phyloP scores from a whole-genome alignment of 2,113 vertebrate genomes.

The Girardinichthys multiradiatus region DNA sequence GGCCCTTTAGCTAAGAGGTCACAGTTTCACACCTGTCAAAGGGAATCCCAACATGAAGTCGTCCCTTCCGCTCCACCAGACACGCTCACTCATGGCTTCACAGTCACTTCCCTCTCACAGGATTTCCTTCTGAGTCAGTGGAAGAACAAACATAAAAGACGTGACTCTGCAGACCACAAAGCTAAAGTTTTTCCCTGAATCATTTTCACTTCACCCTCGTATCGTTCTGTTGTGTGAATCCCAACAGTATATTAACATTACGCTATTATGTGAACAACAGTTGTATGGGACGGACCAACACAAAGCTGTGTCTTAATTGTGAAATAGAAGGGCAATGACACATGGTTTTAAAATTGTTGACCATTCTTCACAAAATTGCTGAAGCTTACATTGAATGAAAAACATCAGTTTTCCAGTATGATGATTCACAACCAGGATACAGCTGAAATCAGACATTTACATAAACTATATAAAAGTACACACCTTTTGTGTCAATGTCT shows the following conservation, averaged over 20 bases:
- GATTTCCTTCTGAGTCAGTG: constrained; percentile 48
- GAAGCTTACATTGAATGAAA: no score
- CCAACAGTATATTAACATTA: background rate
- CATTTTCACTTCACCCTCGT: background rate
- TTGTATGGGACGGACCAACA: no score
- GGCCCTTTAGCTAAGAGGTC: constrained; percentile 16
- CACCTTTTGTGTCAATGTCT: no score
- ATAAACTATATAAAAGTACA: no score
- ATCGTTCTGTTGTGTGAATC: constrained; percentile 2
- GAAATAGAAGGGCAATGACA: no score
- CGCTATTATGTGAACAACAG: no score
- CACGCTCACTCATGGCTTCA: constrained; percentile 58
- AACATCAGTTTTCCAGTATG: no score
- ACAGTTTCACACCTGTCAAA: constrained; percentile 27
- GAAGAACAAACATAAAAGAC: constrained; percentile 29
- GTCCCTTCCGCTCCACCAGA: constrained; percentile 32
- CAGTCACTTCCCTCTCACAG: constrained; percentile 42
- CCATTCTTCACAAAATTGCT: no score
- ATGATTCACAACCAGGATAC: no score
- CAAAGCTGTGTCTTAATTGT: no score
- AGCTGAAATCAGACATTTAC: no score
- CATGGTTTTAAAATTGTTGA: no score
- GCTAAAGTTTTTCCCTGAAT: constrained; percentile 4
- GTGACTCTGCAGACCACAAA: constrained; percentile 17
- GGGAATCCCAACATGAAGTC: constrained; percentile 36